A percentile compares a stretch with the other conserved stretches of the same genome.
These are phyloP conservation scores for Zoanthus sociatus DNA, from an alignment of 92 coral and sea anemone species.

Conservation along the genomic window DNA sequence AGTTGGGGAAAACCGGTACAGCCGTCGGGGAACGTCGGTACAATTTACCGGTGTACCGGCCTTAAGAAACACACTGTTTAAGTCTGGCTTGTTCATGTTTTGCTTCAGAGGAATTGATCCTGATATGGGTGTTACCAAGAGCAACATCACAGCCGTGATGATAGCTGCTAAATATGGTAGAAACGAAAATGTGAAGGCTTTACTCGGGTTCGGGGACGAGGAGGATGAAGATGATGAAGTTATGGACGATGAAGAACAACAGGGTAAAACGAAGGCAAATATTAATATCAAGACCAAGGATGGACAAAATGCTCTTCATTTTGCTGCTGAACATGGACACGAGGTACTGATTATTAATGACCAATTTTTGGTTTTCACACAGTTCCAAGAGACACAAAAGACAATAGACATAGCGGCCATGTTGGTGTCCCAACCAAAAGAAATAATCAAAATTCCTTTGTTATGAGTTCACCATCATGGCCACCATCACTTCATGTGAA, in stretches of 20 bases:
- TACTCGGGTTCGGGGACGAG: conserved; percentile 3
- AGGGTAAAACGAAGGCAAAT: conserved; percentile 16
- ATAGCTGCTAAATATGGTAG: conserved; percentile 40
- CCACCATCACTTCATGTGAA: no score
- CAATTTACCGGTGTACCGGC: no score
- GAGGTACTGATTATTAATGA: conserved; percentile 3
- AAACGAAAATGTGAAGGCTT: conserved; percentile 18
- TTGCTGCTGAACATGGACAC: conserved; percentile 34
- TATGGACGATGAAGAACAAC: conserved; percentile 25
- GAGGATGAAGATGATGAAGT: conserved; percentile 36
- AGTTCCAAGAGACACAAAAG: no score
- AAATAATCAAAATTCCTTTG: no score
- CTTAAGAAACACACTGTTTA: no score
- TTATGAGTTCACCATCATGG: no score
- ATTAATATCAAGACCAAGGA: conserved; percentile 13
- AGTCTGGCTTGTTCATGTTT: not conserved
- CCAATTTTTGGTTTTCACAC: not conserved
- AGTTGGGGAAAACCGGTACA: no score
- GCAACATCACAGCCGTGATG: conserved; percentile 26
- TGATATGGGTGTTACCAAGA: conserved; percentile 3
- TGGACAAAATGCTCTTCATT: conserved; percentile 41
- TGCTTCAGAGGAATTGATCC: conserved; percentile 6
- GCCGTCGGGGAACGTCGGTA: no score
- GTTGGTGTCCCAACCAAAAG: no score
- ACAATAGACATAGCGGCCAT: no score